Conservation (phyloP, 2,888 invertebrate species). For the Eupithecia subumbrata region DNA sequence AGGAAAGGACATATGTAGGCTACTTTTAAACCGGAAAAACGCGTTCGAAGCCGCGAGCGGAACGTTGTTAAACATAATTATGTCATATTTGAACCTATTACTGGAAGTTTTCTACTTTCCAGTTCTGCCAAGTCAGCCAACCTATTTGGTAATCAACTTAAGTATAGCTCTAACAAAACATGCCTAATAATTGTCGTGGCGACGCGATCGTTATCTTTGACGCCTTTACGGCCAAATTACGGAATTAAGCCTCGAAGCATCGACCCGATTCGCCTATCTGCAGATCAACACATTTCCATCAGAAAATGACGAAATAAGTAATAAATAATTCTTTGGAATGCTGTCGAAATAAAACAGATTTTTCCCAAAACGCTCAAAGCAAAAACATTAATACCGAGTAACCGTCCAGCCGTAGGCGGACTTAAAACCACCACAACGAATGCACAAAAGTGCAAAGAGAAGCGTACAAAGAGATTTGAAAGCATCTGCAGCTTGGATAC, state of each 20-base stretch:
- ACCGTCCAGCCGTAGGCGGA: constrained; percentile 51
- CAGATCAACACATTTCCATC: constrained; percentile 39
- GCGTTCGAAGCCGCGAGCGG: background rate
- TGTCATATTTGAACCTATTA: background rate
- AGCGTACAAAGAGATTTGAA: constrained; percentile 76
- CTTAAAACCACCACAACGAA: constrained; percentile 70
- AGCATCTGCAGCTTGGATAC: constrained; percentile 78
- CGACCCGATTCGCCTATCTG: constrained; percentile 59
- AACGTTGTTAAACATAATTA: background rate
- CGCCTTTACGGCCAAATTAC: constrained; percentile 68
- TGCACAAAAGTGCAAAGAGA: constrained; percentile 75
- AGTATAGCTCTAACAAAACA: constrained; percentile 66
- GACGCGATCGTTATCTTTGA: constrained; percentile 70
- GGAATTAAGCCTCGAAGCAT: constrained; percentile 59
- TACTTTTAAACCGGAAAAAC: background rate
- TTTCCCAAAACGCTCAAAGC: constrained; percentile 24
- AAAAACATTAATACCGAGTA: constrained; percentile 57
- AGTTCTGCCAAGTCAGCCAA: constrained; percentile 21
- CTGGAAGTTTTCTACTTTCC: background rate
- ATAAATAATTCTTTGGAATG: constrained; percentile 12
- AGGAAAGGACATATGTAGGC: background rate
- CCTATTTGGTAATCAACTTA: constrained; percentile 70
- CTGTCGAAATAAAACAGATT: background rate
- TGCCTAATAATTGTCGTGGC: constrained; percentile 70
- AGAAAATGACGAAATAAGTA: constrained; percentile 23